These are phyloP conservation scores for Myopa tessellatipennis DNA, from an alignment of 2,888 invertebrate species.

Conservation along the genomic window DNA sequence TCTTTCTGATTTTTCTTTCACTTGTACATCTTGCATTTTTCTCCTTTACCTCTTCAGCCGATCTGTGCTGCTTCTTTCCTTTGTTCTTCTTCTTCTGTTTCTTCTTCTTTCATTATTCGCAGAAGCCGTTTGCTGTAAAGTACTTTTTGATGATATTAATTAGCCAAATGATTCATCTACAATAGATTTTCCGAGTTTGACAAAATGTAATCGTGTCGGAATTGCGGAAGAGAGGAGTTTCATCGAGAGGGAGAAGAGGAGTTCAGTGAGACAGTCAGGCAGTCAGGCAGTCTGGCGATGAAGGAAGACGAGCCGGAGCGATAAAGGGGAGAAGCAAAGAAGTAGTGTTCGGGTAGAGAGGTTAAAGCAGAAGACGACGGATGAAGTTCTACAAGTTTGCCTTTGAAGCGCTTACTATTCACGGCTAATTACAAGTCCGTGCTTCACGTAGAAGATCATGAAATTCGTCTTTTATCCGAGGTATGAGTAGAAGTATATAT, in stretches of 20 bases:
- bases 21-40: not conserved
- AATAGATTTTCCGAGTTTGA: constrained; percentile 11
- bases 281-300: too few relatives aligned
- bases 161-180: constrained; percentile 27
- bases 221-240: not conserved
- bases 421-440: not conserved
- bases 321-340: not conserved
- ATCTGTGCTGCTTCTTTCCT: not conserved
- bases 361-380: not conserved
- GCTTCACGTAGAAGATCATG: not conserved
- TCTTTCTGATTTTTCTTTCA: not conserved
- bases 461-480: not conserved
- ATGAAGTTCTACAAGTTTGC: constrained; percentile 1
- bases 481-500: not conserved
- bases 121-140: not conserved
- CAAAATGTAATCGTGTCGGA: not conserved
- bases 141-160: constrained; percentile 34
- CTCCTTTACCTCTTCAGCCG: not conserved
- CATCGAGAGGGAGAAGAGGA: not conserved
- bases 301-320: not conserved
- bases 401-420: not conserved
- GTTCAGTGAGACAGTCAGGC: not conserved
- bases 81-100: not conserved
- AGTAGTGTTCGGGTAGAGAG: not conserved
- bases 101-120: not conserved